Evolutionary conservation across 30 jellyfish, hydroid and myxozoan genomes (phyloP), one percentile per base, ranked within the genome.

Genomic region (Aurelia sp.): DNA sequence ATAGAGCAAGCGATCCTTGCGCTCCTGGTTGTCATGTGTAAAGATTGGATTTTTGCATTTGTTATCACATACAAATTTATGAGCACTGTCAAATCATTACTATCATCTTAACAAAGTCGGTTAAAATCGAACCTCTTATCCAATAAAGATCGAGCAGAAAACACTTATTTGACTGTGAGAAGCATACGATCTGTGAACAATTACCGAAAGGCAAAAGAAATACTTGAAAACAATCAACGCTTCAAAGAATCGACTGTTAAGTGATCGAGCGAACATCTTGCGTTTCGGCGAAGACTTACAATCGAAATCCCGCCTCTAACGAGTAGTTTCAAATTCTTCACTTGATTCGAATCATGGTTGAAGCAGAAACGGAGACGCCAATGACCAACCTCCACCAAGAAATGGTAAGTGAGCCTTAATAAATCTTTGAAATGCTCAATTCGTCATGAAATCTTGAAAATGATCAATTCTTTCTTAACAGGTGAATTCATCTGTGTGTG

Each of bases 401-500:
- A 30, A 51, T 78, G 79, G 23, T 48, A 59, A 78, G 89, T 78
- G 66, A 78, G 73, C 63, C 55, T 44, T 44, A 16, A 44, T 44
- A 44, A 7, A 7, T 44, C 55, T 5, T 7, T 16, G 15, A 7
- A 44, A 44, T 44, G 55, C 9, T 44, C 55, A 44, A 44, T 44
- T 7, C 50, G 0, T 37, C 50, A 37, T 7, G 50, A 44, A 44
- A 44, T 44, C 55, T 44, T 44, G 55, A 44, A 44, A 44, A 44
- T 44, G 55, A 12, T 44, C 55, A 44, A 9, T 44, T 44, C 55
- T 44, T 44, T 44, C 55, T 71, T 70, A 84, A 73, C 93, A 84
- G 93, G 93, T 82, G 92, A 82, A 82, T 15, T 21, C 55, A 9
- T 44, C 55, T 44, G 55, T 44, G 66, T 35, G 71, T 52, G 71